Conservation (phyloP, 2,888 invertebrate genomes). For the Sepioteuthis lessoniana region DNA sequence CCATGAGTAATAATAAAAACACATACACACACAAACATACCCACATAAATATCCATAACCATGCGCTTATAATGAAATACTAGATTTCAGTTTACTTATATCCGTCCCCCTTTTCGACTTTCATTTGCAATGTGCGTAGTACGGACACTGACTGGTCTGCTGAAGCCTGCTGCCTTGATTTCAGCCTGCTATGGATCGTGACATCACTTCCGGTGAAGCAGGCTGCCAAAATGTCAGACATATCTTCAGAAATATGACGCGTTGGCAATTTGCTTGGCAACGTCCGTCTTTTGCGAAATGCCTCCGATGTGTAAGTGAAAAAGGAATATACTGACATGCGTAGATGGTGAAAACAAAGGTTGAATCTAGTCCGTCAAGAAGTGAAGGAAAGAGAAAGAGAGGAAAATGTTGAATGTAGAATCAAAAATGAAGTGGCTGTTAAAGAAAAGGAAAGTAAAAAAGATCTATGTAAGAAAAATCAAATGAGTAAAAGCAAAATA, state of each 20-base stretch:
- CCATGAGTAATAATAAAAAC: background rate
- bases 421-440: no score
- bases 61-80: background rate
- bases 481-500: no score
- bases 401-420: no score
- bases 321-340: background rate
- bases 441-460: no score
- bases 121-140: background rate
- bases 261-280: background rate
- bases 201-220: background rate
- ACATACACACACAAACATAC: background rate
- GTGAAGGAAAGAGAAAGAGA: background rate
- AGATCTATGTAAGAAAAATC: no score
- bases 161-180: background rate
- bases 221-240: slow-evolving; percentile 6
- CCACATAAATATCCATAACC: background rate
- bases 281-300: background rate
- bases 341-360: background rate
- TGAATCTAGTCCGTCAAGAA: background rate
- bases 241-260: slow-evolving; percentile 33
- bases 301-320: background rate
- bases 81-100: background rate
- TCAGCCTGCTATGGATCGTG: background rate
- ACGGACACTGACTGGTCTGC: background rate
- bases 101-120: background rate